Evolutionary conservation across 2,888 invertebrate genomes (phyloP), one percentile per base, ranked within the genome.

Genomic region (Athrips mouffetella): DNA sequence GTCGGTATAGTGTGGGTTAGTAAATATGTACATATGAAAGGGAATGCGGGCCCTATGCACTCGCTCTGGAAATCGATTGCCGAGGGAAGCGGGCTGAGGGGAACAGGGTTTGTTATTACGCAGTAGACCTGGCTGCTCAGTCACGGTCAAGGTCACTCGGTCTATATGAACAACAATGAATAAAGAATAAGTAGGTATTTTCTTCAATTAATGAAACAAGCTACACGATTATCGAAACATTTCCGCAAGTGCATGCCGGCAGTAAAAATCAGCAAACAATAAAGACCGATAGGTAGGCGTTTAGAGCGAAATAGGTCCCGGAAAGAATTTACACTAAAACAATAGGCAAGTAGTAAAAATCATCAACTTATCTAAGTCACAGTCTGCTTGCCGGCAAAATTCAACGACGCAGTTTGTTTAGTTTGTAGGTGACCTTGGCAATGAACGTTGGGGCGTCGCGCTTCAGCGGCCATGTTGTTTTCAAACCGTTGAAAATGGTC

Each of bases 371-470:
- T 42, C 42, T 16, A 45, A 57, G 47, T n/a, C n/a, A n/a, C n/a
- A n/a, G n/a, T n/a, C n/a, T n/a, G n/a, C n/a, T n/a, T n/a, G n/a
- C 31, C 13, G 21, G 44, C 20, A 52, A 55, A 63, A 70, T 62
- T 63, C 59, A 60, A 73, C 60, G 20, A 11, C 37, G 79, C 75
- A 80, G 78, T 82, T 82, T 75, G 76, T 83, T 80, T 81, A 21
- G 47, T 39, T 76, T 77, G 74, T 70, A 54, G 67, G 62, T 79
- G 86, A 85, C 87, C 87, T 87, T 88, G 87, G 71, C 86, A 84
- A 73, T 87, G 86, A 85, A 86, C 80, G 82, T 64, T 64, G 73
- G 79, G 77, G 76, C 77, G 84, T 74, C 79, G 73, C 81, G 83
- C 84, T 78, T 70, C 73, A 74, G 73, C 76, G 73, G 75, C 82